Evolutionary conservation across 2,888 invertebrate species (phyloP).

Genomic region (Autographa pulchrina): DNA sequence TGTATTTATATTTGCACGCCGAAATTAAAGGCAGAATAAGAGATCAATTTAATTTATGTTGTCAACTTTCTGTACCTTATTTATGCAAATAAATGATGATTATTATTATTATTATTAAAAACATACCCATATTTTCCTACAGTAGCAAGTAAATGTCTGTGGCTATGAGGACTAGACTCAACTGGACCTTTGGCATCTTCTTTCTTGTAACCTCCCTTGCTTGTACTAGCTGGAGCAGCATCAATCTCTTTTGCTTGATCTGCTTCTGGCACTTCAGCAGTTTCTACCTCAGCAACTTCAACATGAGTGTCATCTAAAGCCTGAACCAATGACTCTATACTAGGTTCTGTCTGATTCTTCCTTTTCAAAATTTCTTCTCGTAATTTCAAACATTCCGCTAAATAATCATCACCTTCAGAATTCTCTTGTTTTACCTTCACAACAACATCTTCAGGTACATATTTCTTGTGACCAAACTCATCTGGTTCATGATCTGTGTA

Average conservation of each 20-base stretch:
- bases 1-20: no score
- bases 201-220: slow-evolving; percentile 18
- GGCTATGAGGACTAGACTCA: slow-evolving; percentile 69
- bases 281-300: slow-evolving; percentile 51
- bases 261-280: slow-evolving; percentile 20
- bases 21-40: no score
- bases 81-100: no score
- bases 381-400: slow-evolving; percentile 81
- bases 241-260: slow-evolving; percentile 11
- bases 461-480: slow-evolving; percentile 87
- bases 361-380: slow-evolving; percentile 79
- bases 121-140: slow-evolving; percentile 91
- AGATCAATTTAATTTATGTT: no score
- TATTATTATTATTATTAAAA: no score
- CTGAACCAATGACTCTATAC: slow-evolving; percentile 78
- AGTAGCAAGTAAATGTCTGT: slow-evolving; percentile 91
- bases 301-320: slow-evolving; percentile 80
- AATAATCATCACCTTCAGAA: slow-evolving; percentile 69
- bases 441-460: slow-evolving; percentile 77
- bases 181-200: slow-evolving; percentile 6
- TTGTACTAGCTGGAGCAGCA: slow-evolving; percentile 3
- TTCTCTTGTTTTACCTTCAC: slow-evolving; percentile 73
- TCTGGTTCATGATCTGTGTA: slow-evolving; percentile 82
- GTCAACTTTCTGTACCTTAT: no score
- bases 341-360: slow-evolving; percentile 73